Conservation (phyloP, 2,113 vertebrate genomes). For the Blennius ocellaris region DNA sequence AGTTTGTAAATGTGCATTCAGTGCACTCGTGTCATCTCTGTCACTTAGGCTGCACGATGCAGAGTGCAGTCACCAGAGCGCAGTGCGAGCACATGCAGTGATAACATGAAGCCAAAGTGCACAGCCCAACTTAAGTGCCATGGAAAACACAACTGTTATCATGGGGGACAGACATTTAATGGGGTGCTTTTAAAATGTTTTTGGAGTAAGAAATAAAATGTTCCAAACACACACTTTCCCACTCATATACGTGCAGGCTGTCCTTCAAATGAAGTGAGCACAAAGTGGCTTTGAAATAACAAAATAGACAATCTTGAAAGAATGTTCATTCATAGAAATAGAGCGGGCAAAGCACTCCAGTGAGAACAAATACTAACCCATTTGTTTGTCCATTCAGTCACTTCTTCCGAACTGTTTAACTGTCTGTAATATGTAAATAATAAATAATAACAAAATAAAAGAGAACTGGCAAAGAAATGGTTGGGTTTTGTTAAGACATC, state of each 20-base stretch:
- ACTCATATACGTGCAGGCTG: background rate
- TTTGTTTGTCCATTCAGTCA: too few relatives aligned
- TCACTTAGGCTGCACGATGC: slow-evolving; percentile 17
- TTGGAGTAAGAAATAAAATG: background rate
- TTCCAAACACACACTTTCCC: background rate
- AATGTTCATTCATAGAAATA: too few relatives aligned
- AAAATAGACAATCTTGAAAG: background rate
- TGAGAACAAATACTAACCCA: too few relatives aligned
- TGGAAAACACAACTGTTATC: background rate
- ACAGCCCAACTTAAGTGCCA: background rate
- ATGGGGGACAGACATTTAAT: background rate
- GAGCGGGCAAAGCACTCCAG: too few relatives aligned
- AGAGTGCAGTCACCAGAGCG: slow-evolving; percentile 5
- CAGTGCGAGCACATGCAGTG: background rate
- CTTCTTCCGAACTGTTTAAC: too few relatives aligned
- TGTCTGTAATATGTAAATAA: too few relatives aligned
- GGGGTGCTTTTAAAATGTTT: background rate
- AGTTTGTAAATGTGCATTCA: slow-evolving; percentile 42
- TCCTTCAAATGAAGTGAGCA: background rate
- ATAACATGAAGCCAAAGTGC: slow-evolving; percentile 1
- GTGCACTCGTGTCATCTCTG: slow-evolving; percentile 40
- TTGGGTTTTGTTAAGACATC: too few relatives aligned
- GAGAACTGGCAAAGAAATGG: too few relatives aligned
- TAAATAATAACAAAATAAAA: too few relatives aligned
- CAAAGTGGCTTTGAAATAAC: background rate